Conservation (phyloP, 2,113 vertebrate species). For the Lutjanus erythropterus region DNA sequence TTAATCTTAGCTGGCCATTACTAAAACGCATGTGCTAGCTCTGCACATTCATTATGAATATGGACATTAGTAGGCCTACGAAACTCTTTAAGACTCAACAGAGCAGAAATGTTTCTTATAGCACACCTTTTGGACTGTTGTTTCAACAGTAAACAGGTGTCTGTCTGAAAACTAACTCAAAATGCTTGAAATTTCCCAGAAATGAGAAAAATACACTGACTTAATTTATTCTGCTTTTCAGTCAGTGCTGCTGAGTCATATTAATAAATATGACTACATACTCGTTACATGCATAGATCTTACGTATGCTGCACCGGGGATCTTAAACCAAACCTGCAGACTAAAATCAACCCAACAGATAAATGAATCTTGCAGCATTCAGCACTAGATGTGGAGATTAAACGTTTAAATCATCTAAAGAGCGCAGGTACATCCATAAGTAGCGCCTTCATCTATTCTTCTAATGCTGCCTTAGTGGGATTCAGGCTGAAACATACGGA, state of each 20-base stretch:
- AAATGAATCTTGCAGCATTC: background rate
- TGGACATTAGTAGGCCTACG: conserved; percentile 22
- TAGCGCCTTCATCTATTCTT: conserved; percentile 40
- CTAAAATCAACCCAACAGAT: background rate
- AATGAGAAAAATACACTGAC: conserved; percentile 23
- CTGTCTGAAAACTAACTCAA: background rate
- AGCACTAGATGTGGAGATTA: conserved; percentile 6
- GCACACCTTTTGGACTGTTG: conserved; percentile 47
- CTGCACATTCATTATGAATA: conserved; percentile 44
- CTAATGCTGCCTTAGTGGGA: conserved; percentile 62
- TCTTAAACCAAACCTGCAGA: background rate
- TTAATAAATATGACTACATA: conserved; percentile 56
- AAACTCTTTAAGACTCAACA: conserved; percentile 29
- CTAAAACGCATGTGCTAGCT: conserved; percentile 41
- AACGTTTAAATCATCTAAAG: conserved; percentile 13
- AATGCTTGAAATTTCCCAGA: background rate
- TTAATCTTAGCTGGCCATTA: conserved; percentile 48
- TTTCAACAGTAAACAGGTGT: conserved; percentile 12
- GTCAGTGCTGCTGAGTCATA: conserved; percentile 72
- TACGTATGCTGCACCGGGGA: background rate
- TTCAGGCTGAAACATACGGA: conserved; percentile 76
- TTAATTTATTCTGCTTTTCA: conserved; percentile 37
- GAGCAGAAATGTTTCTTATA: conserved; percentile 16
- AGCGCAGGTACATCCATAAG: conserved; percentile 52
- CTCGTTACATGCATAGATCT: conserved; percentile 30